These are phyloP conservation scores for Phodopus roborovskii DNA, from an alignment of 2,113 vertebrate genomes.

Conservation along the genomic window DNA sequence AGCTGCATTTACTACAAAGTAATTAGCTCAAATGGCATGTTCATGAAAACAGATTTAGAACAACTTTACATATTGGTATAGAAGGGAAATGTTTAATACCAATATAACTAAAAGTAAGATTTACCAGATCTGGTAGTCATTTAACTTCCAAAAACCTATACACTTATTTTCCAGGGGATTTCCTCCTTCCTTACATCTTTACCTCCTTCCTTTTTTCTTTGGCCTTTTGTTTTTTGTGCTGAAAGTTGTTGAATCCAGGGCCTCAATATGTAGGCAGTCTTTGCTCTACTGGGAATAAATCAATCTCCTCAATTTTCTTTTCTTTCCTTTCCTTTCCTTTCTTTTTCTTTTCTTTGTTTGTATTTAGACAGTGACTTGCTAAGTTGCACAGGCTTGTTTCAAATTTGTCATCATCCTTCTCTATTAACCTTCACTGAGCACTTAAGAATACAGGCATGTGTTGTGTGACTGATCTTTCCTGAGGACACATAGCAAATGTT, in stretches of 20 bases:
- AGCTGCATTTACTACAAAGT: constrained; percentile 86
- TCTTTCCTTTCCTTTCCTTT: too few relatives aligned
- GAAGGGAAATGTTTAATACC: constrained; percentile 81
- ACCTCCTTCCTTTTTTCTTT: not conserved
- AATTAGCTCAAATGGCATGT: constrained; percentile 85
- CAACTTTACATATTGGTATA: constrained; percentile 84
- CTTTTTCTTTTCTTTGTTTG: not conserved
- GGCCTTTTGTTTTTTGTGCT: not conserved
- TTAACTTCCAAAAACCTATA: constrained; percentile 61
- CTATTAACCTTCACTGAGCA: not conserved
- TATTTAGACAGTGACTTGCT: too few relatives aligned
- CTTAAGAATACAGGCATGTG: too few relatives aligned
- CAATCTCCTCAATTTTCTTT: not conserved
- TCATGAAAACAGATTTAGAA: constrained; percentile 84
- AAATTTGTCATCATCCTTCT: too few relatives aligned
- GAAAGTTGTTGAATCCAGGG: not conserved
- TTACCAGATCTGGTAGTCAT: constrained; percentile 74
- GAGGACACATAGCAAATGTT: not conserved
- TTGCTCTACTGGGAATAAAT: not conserved
- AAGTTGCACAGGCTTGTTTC: not conserved
- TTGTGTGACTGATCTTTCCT: not conserved
- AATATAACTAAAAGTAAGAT: constrained; percentile 56
- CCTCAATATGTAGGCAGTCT: not conserved
- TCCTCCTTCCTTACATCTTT: not conserved
- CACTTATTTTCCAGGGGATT: constrained; percentile 52